A percentile compares a stretch with the other conserved stretches of the same genome.
Evolutionary conservation across 2,113 vertebrate species (phyloP).

Genomic region (Sus scrofa): T2T-Sscrofa CM000826.6:135510001-135510500

Average conservation of each 20-base stretch:
- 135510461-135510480: neutral
- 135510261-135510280: neutral
- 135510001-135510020: too few species aligned
- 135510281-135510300: neutral
- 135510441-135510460: neutral
- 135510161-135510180: conserved; percentile 11
- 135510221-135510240: neutral
- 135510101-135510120: too few species aligned
- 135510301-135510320: neutral
- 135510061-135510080: too few species aligned
- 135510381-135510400: neutral
- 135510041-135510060: too few species aligned
- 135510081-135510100: too few species aligned
- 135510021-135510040: too few species aligned
- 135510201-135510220: neutral
- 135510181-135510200: neutral
- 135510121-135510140: too few species aligned
- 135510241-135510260: neutral
- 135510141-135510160: neutral
- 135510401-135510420: neutral
- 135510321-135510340: neutral
- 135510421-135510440: neutral
- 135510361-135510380: neutral
- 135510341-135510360: neutral
- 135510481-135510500: neutral